phyloP scores from a whole-genome alignment of 2,113 vertebrate species.

The Silurus glanis region DNA sequence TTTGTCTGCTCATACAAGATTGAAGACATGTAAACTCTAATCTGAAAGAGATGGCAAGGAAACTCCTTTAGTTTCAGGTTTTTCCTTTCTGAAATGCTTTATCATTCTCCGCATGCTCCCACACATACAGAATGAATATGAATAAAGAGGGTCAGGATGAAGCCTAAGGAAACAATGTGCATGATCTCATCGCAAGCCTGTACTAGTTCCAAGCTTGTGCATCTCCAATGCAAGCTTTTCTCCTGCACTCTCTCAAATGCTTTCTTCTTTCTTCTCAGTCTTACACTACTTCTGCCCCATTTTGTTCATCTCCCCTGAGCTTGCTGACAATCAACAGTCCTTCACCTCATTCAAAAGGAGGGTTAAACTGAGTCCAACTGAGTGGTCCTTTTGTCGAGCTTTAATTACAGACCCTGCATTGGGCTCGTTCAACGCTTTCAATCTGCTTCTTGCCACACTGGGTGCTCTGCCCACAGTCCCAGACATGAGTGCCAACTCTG shows the following conservation, averaged over 20 bases:
- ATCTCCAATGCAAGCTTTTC: conserved; percentile 42
- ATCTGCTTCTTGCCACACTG: not conserved
- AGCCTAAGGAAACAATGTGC: conserved; percentile 43
- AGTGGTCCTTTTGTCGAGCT: conserved; percentile 37
- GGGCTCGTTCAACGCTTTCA: conserved; percentile 6
- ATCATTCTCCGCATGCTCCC: conserved; percentile 19
- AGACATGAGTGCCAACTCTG: not conserved
- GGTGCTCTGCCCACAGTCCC: conserved; percentile 15
- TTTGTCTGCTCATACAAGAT: conserved; percentile 11
- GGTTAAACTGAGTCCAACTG: conserved; percentile 40
- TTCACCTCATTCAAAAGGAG: conserved; percentile 46
- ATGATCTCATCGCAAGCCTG: conserved; percentile 41
- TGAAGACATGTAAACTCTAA: conserved; percentile 6
- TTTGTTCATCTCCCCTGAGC: conserved; percentile 24
- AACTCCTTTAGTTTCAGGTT: conserved; percentile 1
- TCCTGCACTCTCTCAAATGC: conserved; percentile 7
- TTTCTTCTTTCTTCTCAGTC: conserved; percentile 25
- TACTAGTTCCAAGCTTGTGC: conserved; percentile 20
- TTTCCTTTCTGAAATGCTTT: conserved; percentile 5
- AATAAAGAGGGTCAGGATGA: conserved; percentile 25
- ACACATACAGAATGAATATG: conserved; percentile 41
- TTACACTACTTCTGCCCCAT: not conserved
- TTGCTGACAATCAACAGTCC: conserved; percentile 46
- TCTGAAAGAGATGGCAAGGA: not conserved
- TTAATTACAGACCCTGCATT: conserved; percentile 45